Base-by-base conservation (phyloP, 2,797 vertebrate species). In the Poliocrania exsul region DNA sequence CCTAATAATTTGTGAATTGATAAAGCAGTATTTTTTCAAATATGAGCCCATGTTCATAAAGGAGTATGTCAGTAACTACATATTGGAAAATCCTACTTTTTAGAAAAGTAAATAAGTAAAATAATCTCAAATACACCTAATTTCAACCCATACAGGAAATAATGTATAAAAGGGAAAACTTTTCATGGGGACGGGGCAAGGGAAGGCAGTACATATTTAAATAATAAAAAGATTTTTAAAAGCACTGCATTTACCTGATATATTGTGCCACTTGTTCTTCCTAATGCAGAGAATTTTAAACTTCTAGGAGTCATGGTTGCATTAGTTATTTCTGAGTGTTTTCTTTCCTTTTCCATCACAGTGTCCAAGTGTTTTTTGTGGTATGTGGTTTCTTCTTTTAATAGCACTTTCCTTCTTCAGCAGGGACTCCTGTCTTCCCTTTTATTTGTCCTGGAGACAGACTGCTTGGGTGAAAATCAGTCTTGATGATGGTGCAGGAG, bases 161-260 rank as follows among this genome's bases (percentile, higher is more conserved):
- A 65, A 51, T 54, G 9, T 51, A 37, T 44, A 80, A 80, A 58
- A n/a, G 18, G 17, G 20, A 37, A 81, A 75, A 57, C 0, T 1
- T n/a, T 16, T 29, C 4, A 6, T 3, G 6, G 5, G 3, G 16
- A 5, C 3, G 4, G 2, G 13, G n/a, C 16, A 9, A 33, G 11
- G 6, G 28, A 69, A n/a, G 11, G 7, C 46, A 42, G 4, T 9
- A 4, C 10, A n/a, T 1, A 15, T 31, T 75, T 61, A 62, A 72
- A 53, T 38, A 62, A 60, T n/a, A 21, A 44, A 61, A 88, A 49
- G 0, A 33, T 57, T 50, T 49, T 92, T 25, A 0, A 72, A 79
- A 69, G 3, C 29, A 37, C 35, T 77, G 15, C 4, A 23, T 78
- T 90, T 57, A 33, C 29, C 16, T 82, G 2, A 42, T 40, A 3